Evolutionary conservation across 2,888 invertebrate species (phyloP).

Genomic region (Rhingia campestris): DNA sequence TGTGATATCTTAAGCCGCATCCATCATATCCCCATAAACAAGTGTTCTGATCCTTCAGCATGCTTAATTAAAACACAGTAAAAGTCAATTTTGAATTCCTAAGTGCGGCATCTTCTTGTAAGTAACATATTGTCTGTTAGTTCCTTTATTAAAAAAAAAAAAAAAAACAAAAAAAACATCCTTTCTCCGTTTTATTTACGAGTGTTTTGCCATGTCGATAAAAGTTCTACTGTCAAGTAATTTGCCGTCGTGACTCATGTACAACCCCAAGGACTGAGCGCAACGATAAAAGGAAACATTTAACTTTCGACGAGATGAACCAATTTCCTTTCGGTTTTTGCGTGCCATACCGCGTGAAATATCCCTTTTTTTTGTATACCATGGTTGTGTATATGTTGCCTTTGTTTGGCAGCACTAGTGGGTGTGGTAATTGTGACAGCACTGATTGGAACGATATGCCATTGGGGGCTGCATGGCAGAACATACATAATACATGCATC

Average conservation of each 20-base stretch:
- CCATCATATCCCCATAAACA: no score
- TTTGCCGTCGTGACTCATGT: constrained; percentile 20
- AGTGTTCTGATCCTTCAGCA: no score
- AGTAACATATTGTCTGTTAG: background rate
- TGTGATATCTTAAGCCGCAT: no score
- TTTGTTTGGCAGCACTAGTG: constrained; percentile 56
- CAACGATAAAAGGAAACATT: constrained; percentile 49
- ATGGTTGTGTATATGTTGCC: constrained; percentile 10
- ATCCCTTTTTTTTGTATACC: constrained; percentile 1
- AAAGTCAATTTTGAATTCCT: background rate
- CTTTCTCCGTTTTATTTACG: constrained; percentile 4
- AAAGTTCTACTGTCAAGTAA: constrained; percentile 53
- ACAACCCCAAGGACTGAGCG: constrained; percentile 28
- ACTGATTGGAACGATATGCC: constrained; percentile 70
- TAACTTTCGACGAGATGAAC: constrained; percentile 64
- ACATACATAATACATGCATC: constrained; percentile 68
- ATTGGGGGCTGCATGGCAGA: constrained; percentile 47
- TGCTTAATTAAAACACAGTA: background rate
- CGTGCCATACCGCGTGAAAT: constrained; percentile 43
- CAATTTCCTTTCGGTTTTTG: constrained; percentile 66
- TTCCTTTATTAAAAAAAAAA: background rate
- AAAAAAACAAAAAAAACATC: background rate
- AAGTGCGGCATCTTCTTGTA: background rate
- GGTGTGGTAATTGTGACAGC: constrained; percentile 73
- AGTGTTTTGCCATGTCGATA: constrained; percentile 24